Percentiles rank a stretch among this genome's conserved stretches.
Conservation (phyloP, 2,888 invertebrate species). For the Sinopyrophorus schimmeli region DNA sequence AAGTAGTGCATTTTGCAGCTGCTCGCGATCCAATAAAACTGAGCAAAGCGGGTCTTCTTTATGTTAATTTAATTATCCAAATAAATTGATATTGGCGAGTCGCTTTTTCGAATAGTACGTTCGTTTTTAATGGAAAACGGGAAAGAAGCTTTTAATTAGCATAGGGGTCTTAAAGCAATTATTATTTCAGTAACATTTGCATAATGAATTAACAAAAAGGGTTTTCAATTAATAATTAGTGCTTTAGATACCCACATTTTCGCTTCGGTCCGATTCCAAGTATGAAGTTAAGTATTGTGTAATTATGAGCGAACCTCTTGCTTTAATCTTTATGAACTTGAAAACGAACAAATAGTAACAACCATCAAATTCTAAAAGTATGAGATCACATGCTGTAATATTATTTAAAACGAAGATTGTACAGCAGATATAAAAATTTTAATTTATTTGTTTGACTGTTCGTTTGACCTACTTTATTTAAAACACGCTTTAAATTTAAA, state of each 20-base stretch:
- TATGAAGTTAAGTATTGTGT: too few species aligned
- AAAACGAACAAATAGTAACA: background rate
- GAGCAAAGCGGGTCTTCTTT: constrained; percentile 9
- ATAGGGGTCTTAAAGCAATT: too few species aligned
- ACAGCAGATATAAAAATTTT: constrained; percentile 4
- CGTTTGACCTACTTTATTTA: constrained; percentile 22
- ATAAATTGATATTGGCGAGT: background rate
- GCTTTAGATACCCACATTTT: too few species aligned
- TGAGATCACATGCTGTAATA: constrained; percentile 1
- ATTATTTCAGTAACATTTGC: too few species aligned
- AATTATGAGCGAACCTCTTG: too few species aligned
- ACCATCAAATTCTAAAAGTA: background rate
- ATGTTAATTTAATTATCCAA: background rate
- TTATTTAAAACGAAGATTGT: constrained; percentile 6
- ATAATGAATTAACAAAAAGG: too few species aligned
- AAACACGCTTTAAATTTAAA: constrained; percentile 18
- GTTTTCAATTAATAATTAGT: too few species aligned
- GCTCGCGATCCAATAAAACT: constrained; percentile 10
- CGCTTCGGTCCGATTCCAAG: too few species aligned
- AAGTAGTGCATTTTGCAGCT: constrained; percentile 14
- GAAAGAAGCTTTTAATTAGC: too few species aligned
- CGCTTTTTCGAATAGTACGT: too few species aligned
- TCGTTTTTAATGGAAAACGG: too few species aligned
- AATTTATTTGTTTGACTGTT: constrained; percentile 15
- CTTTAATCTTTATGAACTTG: too few species aligned